Evolutionary conservation across 2,797 vertebrate species (phyloP).

Genomic region (Spondyliosoma cantharus): DNA sequence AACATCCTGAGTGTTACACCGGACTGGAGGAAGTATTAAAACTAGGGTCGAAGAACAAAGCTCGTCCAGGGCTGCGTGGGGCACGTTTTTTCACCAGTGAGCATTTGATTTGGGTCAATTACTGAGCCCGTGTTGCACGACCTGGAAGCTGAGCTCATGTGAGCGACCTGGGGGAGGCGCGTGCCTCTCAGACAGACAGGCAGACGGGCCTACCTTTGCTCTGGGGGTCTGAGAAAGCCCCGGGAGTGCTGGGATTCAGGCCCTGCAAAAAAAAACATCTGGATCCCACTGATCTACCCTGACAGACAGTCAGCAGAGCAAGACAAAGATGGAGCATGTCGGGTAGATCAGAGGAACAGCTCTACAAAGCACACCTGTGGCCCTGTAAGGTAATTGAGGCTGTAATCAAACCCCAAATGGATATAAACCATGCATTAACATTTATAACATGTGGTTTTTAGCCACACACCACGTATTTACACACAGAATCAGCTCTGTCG

Average conservation of each 20-base stretch:
- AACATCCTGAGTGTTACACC: slow-evolving; percentile 63
- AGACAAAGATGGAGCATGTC: slow-evolving; percentile 62
- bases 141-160: slow-evolving; percentile 78
- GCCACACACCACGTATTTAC: slow-evolving; percentile 65
- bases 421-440: slow-evolving; percentile 61
- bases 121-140: slow-evolving; percentile 55
- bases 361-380: slow-evolving; percentile 73
- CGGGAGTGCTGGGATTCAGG: slow-evolving; percentile 46
- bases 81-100: slow-evolving; percentile 62
- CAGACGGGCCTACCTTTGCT: slow-evolving; percentile 55
- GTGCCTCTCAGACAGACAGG: slow-evolving; percentile 64
- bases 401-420: slow-evolving; percentile 68
- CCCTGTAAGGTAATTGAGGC: slow-evolving; percentile 56
- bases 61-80: slow-evolving; percentile 38
- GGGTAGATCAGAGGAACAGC: slow-evolving; percentile 54
- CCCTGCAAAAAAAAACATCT: slow-evolving; percentile 67
- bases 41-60: slow-evolving; percentile 73
- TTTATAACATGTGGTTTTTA: slow-evolving; percentile 56
- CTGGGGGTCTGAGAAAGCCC: slow-evolving; percentile 35
- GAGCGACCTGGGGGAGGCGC: slow-evolving; percentile 65
- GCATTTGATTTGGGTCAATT: slow-evolving; percentile 77
- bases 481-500: slow-evolving; percentile 36
- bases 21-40: slow-evolving; percentile 74
- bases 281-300: slow-evolving; percentile 71
- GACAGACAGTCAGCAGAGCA: slow-evolving; percentile 68